A percentile compares a stretch with the other conserved stretches of the same genome.
These are phyloP conservation scores for Campopleginae sp. DNA, from an alignment of 2,888 invertebrate genomes.

Conservation along the genomic window DNA sequence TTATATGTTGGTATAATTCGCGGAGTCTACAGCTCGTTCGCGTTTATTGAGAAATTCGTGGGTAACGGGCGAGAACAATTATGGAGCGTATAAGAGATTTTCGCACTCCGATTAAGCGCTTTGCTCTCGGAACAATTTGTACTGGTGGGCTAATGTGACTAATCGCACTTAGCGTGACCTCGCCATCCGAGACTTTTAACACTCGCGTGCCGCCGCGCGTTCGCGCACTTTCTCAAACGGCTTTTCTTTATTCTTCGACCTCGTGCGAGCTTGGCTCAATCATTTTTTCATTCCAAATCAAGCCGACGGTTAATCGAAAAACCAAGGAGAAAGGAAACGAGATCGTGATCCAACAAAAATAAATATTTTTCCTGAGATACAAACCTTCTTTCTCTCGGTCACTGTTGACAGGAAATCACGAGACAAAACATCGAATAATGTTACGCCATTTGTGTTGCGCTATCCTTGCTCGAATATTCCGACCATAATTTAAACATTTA, in stretches of 20 bases:
- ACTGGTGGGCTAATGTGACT: constrained; percentile 51
- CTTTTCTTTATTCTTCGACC: constrained; percentile 19
- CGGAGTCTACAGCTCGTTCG: neutral
- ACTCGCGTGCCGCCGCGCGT: neutral
- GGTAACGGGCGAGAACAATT: neutral
- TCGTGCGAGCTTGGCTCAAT: neutral
- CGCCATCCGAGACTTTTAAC: constrained; percentile 23
- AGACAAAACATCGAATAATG: neutral
- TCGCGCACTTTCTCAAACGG: constrained; percentile 11
- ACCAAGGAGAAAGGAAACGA: neutral
- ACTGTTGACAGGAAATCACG: neutral
- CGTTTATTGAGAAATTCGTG: neutral
- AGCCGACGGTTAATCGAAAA: neutral
- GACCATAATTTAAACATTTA: too few species aligned
- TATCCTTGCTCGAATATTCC: neutral
- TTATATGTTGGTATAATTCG: constrained; percentile 13
- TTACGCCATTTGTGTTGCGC: neutral
- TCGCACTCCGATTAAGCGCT: constrained; percentile 43
- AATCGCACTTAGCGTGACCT: constrained; percentile 55
- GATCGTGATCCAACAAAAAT: neutral
- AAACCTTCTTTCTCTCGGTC: neutral
- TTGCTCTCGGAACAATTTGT: constrained; percentile 47
- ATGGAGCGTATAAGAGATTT: neutral
- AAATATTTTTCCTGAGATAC: neutral
- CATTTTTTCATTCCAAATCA: neutral